A percentile compares a stretch with the other conserved stretches of the same genome.
Evolutionary conservation across 2,888 invertebrate species (phyloP).

Genomic region (Drosophila conformis): DNA sequence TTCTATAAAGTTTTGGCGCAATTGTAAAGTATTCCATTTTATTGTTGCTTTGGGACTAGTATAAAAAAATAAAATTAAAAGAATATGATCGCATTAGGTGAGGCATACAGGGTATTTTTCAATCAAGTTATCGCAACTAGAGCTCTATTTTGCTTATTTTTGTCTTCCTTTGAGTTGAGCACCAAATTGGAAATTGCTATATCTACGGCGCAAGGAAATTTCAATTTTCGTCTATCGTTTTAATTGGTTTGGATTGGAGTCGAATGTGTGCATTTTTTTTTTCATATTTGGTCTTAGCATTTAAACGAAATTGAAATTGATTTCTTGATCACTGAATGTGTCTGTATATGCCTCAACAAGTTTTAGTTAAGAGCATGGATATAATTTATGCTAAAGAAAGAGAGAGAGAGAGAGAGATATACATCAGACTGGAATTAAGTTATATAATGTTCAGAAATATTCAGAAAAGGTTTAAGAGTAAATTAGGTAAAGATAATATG

Average conservation of each 20-base stretch:
- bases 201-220: conserved; percentile 18
- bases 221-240: neutral
- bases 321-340: neutral
- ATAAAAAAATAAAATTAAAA: neutral
- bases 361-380: neutral
- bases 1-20: neutral
- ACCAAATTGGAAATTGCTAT: conserved; percentile 23
- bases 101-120: neutral
- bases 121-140: neutral
- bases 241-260: conserved; percentile 25
- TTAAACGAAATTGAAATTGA: neutral
- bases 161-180: neutral
- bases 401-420: neutral
- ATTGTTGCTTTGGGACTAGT: neutral
- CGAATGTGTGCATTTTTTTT: neutral
- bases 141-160: neutral
- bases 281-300: neutral
- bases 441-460: neutral
- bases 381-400: too few relatives aligned
- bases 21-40: neutral
- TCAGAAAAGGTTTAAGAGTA: neutral
- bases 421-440: neutral
- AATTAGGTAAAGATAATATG: neutral
- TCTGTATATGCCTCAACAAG: neutral
- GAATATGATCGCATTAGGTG: neutral